These are phyloP conservation scores for Drosophila kambysellisi DNA, from an alignment of 2,888 invertebrate species.

Conservation along the genomic window DNA sequence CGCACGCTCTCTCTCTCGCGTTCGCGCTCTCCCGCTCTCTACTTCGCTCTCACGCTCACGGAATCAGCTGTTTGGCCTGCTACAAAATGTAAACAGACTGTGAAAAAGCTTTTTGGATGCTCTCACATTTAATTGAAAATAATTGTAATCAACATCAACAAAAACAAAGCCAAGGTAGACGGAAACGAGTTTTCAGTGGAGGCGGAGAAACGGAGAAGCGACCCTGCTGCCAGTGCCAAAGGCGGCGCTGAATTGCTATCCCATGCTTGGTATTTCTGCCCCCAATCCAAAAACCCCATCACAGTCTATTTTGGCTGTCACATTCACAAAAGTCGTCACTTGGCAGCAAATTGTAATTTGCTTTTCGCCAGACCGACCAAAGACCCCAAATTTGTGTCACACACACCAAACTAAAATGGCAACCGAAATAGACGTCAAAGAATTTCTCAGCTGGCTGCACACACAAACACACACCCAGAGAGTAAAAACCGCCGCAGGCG, in stretches of 20 bases:
- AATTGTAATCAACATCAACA: conserved; percentile 68
- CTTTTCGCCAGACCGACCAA: conserved; percentile 56
- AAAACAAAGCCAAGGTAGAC: conserved; percentile 75
- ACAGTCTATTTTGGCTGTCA: conserved; percentile 43
- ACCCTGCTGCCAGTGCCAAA: conserved; percentile 28
- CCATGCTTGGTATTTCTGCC: conserved; percentile 13
- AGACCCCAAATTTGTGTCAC: conserved; percentile 62
- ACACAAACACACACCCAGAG: background rate
- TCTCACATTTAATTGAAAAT: conserved; percentile 60
- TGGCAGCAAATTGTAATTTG: conserved; percentile 62
- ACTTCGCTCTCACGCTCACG: conserved; percentile 11
- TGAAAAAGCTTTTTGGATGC: conserved; percentile 59
- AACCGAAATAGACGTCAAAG: conserved; percentile 71
- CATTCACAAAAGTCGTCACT: conserved; percentile 43
- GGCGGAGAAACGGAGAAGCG: conserved; percentile 14
- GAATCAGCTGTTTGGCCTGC: conserved; percentile 67
- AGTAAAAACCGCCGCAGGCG: conserved; percentile 28
- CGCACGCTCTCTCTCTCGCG: conserved; percentile 18
- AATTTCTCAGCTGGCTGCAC: conserved; percentile 72
- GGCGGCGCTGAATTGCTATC: conserved; percentile 27
- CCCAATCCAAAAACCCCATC: conserved; percentile 13
- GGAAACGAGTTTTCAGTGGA: conserved; percentile 68
- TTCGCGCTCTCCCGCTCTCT: conserved; percentile 2
- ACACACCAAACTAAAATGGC: conserved; percentile 59
- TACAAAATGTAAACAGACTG: conserved; percentile 74